A percentile compares a stretch with the other conserved stretches of the same genome.
These are phyloP conservation scores for Leptopilina boulardi DNA, from an alignment of 1,140 invertebrate genomes.

Conservation along the genomic window DNA sequence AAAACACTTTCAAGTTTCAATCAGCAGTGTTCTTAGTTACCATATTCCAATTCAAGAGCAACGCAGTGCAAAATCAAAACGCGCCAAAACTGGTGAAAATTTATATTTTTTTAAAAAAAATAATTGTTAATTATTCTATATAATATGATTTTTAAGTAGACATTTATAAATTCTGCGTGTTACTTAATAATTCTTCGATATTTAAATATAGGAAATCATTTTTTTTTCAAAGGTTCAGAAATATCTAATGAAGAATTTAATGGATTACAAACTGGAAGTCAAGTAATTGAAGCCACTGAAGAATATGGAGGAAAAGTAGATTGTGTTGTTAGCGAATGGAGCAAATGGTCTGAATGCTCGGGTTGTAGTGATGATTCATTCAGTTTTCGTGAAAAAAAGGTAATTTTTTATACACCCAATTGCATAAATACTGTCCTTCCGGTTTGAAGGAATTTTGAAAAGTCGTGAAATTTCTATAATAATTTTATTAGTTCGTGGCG, in stretches of 20 bases:
- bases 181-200: too few relatives aligned
- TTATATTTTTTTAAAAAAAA: too few relatives aligned
- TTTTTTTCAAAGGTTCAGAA: neutral
- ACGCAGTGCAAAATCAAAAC: slow-evolving; percentile 66
- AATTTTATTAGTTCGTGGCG: too few relatives aligned
- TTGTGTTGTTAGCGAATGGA: slow-evolving; percentile 81
- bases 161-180: too few relatives aligned
- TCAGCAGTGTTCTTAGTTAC: slow-evolving; percentile 73
- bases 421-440: slow-evolving; percentile 21
- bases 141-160: too few relatives aligned
- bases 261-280: slow-evolving; percentile 65
- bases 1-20: slow-evolving; percentile 74
- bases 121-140: too few relatives aligned
- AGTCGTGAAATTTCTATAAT: too few relatives aligned
- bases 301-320: slow-evolving; percentile 66
- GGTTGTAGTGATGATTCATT: slow-evolving; percentile 79
- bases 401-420: slow-evolving; percentile 52
- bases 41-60: slow-evolving; percentile 69
- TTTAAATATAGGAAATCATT: neutral
- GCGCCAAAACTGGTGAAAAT: slow-evolving; percentile 68
- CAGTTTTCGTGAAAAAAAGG: slow-evolving; percentile 72
- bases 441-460: too few relatives aligned
- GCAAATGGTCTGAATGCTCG: slow-evolving; percentile 79
- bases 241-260: slow-evolving; percentile 55
- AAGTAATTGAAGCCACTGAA: slow-evolving; percentile 59